These are phyloP conservation scores for Galaxea fascicularis DNA, from an alignment of 92 coral and sea anemone species.

Conservation along the genomic window DNA sequence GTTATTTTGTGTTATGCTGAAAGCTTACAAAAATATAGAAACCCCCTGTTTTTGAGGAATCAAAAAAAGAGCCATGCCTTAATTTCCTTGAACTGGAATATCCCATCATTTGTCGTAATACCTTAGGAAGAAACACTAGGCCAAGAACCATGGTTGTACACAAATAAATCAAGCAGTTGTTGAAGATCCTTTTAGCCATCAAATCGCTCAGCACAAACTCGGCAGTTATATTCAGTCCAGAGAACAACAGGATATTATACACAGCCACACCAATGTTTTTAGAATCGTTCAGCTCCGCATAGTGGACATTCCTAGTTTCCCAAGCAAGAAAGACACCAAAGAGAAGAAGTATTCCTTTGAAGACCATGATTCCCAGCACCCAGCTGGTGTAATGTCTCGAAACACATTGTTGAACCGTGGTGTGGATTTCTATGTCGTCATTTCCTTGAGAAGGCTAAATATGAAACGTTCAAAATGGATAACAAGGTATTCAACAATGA, in stretches of 20 bases:
- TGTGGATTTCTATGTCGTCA: conserved; percentile 62
- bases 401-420: conserved; percentile 61
- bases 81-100: not conserved
- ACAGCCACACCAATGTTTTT: conserved; percentile 91
- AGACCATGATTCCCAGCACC: conserved; percentile 65
- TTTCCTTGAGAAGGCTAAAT: conserved; percentile 57
- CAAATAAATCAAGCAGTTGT: conserved; percentile 51
- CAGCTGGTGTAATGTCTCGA: conserved; percentile 65
- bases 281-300: conserved; percentile 87
- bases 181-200: conserved; percentile 48
- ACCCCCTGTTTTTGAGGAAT: too few relatives aligned
- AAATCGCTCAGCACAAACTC: conserved; percentile 57
- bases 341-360: conserved; percentile 80
- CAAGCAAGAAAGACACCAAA: conserved; percentile 91
- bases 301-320: conserved; percentile 86
- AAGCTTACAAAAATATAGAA: too few relatives aligned
- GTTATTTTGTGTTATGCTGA: too few relatives aligned
- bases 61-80: too few relatives aligned
- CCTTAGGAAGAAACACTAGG: conserved; percentile 83
- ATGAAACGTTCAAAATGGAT: not conserved
- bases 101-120: not conserved
- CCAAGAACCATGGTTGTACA: conserved; percentile 74
- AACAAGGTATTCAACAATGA: not conserved
- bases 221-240: conserved; percentile 56
- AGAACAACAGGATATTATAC: conserved; percentile 82